Evolutionary conservation across 2,113 vertebrate genomes (phyloP).

Genomic region (Laterallus jamaicensis): DNA sequence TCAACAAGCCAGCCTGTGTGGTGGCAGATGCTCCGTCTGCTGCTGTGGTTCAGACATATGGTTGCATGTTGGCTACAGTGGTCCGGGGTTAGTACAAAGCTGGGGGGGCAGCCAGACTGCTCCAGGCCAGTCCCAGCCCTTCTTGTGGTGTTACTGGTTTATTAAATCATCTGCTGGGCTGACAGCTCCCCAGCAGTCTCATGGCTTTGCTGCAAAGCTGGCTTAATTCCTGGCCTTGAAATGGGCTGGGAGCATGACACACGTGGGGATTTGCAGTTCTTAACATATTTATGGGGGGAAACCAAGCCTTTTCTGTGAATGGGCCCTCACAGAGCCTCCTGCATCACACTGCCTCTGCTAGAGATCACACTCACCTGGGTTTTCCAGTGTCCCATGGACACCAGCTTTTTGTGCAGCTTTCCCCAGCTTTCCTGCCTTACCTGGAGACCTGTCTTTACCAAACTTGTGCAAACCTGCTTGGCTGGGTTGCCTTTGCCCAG

Average conservation of each 20-base stretch:
- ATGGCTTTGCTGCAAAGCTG: background rate
- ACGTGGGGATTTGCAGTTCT: background rate
- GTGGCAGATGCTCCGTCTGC: constrained; percentile 6
- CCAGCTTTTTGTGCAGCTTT: background rate
- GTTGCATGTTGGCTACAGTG: background rate
- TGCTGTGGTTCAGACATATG: background rate
- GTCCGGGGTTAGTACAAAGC: fast-evolving
- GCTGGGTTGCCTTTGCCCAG: fast-evolving
- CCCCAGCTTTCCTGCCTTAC: background rate
- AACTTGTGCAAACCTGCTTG: background rate
- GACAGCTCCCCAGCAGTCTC: background rate
- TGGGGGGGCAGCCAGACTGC: background rate
- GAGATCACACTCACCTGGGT: background rate
- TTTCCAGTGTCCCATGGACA: background rate
- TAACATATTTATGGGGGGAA: background rate
- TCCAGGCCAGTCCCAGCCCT: background rate
- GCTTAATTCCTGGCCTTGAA: constrained; percentile 10
- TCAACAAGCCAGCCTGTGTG: background rate
- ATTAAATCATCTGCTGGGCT: background rate
- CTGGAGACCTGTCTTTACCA: background rate
- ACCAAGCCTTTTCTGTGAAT: background rate
- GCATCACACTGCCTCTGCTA: fast-evolving
- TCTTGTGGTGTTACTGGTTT: background rate
- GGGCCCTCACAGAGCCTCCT: background rate
- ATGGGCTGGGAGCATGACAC: background rate